Base-by-base conservation (phyloP, 2,888 invertebrate genomes). In the Caenorhabditis sp. region DNA sequence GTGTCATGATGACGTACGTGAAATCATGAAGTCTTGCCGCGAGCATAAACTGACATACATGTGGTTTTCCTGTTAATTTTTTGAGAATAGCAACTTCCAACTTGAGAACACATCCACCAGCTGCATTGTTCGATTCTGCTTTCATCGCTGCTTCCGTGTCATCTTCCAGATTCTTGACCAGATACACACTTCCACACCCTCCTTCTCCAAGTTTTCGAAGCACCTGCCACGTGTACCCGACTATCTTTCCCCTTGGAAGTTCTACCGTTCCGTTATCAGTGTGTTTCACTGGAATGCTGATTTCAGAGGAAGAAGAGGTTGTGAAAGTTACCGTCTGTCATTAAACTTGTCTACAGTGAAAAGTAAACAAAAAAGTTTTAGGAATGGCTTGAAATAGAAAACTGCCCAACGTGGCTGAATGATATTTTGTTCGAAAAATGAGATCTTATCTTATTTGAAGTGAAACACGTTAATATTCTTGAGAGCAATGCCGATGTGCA, bases 161-260 rank as follows among this genome's bases (percentile, higher is more conserved):
- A 28, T 83, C 75, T 41, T 85, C 75, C 16, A 85, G 41, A 38
- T 75, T 58, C 22, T 95, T 95, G 0, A 96, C 98, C 94, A 98
- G 97, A 93, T 98, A 98, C 19, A 98, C 98, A 51, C 97, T 97
- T 87, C 98, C 98, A 93, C 98, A 98, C 16, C 98, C 98, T 76
- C 94, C 98, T 94, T 98, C 98, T 80, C 98, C 98, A 86, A 98
- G 96, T 94, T 98, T 98, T 93, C 97, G 97, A 90, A 98, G 96
- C 14, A 87, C 77, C 69, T 84, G 68, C 87, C 86, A 87, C 38
- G 75, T 44, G 58, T 68, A 70, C 7, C 84, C 82, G 74, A 87
- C 66, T 16, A 85, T 72, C 56, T 82, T 85, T 12, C 85, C 85
- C n/a, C 41, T 72, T 19, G 77, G 73, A n/a, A 84, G 22, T 26